These are phyloP conservation scores for Gorsachius goisagi DNA, from an alignment of 2,113 vertebrate genomes.

Conservation along the genomic window DNA sequence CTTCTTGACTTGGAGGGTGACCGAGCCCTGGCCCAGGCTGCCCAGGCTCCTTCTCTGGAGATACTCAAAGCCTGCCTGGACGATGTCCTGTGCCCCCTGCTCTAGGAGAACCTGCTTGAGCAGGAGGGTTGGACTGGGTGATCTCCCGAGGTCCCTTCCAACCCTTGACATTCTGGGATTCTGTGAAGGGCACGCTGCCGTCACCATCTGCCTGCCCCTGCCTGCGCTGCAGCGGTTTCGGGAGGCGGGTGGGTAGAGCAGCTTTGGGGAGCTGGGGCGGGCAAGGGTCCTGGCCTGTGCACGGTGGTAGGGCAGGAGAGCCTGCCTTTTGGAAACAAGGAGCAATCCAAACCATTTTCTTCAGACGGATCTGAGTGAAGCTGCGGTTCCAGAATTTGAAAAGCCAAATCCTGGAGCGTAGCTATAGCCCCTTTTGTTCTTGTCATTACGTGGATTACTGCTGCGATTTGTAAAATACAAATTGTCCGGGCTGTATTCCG, in stretches of 20 bases:
- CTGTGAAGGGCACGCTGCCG: too few relatives aligned
- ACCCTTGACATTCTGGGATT: too few relatives aligned
- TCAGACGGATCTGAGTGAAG: background rate
- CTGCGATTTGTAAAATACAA: constrained; percentile 22
- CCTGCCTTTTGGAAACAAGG: background rate
- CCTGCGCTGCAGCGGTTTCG: accelerated
- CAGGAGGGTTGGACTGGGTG: too few relatives aligned
- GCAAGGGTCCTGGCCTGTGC: background rate
- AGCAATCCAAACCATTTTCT: background rate
- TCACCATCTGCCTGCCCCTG: accelerated
- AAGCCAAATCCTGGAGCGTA: accelerated
- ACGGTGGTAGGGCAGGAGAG: background rate
- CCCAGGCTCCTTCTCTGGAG: too few relatives aligned
- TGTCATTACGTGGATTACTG: background rate
- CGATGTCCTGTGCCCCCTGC: too few relatives aligned
- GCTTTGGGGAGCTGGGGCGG: accelerated
- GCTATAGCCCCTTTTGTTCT: constrained; percentile 2
- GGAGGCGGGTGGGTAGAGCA: too few relatives aligned
- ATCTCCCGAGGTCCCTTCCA: too few relatives aligned
- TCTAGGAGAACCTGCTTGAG: too few relatives aligned
- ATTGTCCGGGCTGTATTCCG: constrained; percentile 31
- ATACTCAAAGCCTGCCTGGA: too few relatives aligned
- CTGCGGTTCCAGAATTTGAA: background rate
- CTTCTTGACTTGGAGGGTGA: too few relatives aligned
- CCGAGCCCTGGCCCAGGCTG: too few relatives aligned